Conservation (phyloP, 2,888 invertebrate species). For the Andricus quercusramuli region DNA sequence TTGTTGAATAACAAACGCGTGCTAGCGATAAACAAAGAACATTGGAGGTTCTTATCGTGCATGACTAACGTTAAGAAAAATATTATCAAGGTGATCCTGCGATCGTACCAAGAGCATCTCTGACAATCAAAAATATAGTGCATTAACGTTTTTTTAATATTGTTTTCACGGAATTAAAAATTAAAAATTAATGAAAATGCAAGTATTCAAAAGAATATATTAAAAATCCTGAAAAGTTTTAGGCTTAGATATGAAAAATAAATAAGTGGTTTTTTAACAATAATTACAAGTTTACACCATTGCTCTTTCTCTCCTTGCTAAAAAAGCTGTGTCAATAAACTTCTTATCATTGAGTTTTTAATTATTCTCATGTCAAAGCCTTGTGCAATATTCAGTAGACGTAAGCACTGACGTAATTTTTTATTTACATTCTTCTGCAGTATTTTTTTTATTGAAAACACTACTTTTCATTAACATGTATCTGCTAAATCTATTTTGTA, state of each 20-base stretch:
- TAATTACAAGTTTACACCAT: background rate
- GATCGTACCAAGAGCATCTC: background rate
- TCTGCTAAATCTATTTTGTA: too few relatives aligned
- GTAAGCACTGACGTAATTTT: background rate
- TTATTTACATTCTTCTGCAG: background rate
- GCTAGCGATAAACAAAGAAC: constrained; percentile 25
- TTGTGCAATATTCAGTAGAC: background rate
- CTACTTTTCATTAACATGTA: background rate
- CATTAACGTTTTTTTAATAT: background rate
- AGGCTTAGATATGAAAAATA: background rate
- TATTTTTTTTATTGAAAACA: background rate
- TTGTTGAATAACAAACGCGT: constrained; percentile 36
- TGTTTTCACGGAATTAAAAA: background rate
- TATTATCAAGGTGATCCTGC: constrained; percentile 30
- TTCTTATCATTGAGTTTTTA: background rate
- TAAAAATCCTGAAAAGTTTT: background rate
- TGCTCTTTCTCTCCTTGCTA: background rate
- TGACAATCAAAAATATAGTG: too few relatives aligned
- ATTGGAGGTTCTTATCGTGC: constrained; percentile 21
- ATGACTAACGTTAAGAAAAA: constrained; percentile 27
- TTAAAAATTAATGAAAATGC: too few relatives aligned
- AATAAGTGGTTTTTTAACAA: background rate
- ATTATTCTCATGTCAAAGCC: background rate
- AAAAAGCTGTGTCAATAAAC: background rate
- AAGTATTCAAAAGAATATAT: background rate